phyloP scores from a whole-genome alignment of 2,888 invertebrate species.

The Athetis lepigone region DNA sequence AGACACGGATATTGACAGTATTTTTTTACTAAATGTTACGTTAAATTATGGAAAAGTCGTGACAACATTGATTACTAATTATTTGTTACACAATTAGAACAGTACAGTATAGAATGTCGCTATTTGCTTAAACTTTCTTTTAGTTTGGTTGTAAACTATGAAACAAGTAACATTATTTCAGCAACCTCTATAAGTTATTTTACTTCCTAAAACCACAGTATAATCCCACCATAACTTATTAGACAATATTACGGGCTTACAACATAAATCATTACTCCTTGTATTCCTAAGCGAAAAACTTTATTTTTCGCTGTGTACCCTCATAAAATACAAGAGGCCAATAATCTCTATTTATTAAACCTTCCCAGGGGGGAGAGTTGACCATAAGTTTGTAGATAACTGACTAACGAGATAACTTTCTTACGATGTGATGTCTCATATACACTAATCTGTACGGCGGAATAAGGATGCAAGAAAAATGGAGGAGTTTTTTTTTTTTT shows the following conservation, averaged over 20 bases:
- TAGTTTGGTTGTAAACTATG: not conserved
- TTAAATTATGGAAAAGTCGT: too few species aligned
- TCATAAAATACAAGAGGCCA: constrained; percentile 74
- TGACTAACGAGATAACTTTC: constrained; percentile 87
- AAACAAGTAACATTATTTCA: not conserved
- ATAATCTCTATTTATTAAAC: constrained; percentile 84
- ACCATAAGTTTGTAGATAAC: constrained; percentile 79
- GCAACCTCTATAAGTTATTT: not conserved
- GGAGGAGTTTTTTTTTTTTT: constrained; percentile 30
- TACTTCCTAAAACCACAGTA: not conserved
- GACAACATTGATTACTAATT: too few species aligned
- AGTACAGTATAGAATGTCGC: not conserved
- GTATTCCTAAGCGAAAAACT: constrained; percentile 66
- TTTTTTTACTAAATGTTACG: too few species aligned
- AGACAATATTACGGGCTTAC: constrained; percentile 20
- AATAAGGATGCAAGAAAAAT: constrained; percentile 42
- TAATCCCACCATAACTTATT: constrained; percentile 25
- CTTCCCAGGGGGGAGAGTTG: constrained; percentile 61
- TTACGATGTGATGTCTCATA: constrained; percentile 75
- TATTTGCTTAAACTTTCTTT: not conserved
- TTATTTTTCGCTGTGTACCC: constrained; percentile 51
- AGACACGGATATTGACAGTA: too few species aligned
- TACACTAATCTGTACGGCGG: constrained; percentile 71
- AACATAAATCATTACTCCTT: constrained; percentile 59
- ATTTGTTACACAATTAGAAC: not conserved